Conservation (phyloP, 2,888 invertebrate species). For the Stomorhina lunata region DNA sequence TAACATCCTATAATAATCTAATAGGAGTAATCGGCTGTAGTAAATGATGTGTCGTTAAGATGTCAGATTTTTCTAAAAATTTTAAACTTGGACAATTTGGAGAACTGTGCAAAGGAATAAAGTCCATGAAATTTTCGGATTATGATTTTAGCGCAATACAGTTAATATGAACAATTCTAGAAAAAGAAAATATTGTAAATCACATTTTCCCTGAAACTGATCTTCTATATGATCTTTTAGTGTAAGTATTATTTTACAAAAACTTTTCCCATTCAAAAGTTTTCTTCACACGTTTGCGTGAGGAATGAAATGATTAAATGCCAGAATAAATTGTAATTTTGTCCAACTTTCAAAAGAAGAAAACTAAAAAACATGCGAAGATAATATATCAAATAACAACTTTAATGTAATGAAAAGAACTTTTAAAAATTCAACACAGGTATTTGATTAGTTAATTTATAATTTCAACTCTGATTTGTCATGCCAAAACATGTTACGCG, state of each 20-base stretch:
- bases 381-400: conserved; percentile 5
- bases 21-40: too few species aligned
- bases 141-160: too few species aligned
- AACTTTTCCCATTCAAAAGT: conserved; percentile 40
- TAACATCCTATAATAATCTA: neutral
- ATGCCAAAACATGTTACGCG: conserved; percentile 38
- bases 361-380: neutral
- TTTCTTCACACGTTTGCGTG: conserved; percentile 62
- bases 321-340: conserved; percentile 45
- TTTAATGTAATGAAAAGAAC: conserved; percentile 30
- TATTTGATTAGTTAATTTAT: conserved; percentile 62
- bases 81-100: too few species aligned
- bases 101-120: too few species aligned
- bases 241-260: conserved; percentile 20
- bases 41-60: too few species aligned
- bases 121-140: too few species aligned
- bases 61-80: too few species aligned
- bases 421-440: conserved; percentile 62
- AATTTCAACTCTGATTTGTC: conserved; percentile 63
- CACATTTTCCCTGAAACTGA: too few species aligned
- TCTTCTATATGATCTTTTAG: too few species aligned
- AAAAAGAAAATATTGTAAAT: too few species aligned
- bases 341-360: conserved; percentile 8
- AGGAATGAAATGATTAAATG: conserved; percentile 46
- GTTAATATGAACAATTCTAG: too few species aligned